Evolutionary conservation across 2,888 invertebrate genomes (phyloP).

Genomic region (Volucella inflata): DNA sequence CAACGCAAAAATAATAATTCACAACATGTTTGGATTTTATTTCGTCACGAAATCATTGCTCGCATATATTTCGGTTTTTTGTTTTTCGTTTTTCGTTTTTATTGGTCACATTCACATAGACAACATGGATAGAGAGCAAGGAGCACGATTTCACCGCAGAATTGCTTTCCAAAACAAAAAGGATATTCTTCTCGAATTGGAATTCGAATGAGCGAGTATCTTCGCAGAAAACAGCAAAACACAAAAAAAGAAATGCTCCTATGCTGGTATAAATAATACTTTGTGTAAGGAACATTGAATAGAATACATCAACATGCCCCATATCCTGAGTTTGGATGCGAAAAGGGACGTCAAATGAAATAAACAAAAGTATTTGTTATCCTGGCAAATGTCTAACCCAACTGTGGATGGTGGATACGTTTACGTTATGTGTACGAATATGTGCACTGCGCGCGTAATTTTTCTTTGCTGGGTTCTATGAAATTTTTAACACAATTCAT

Average conservation of each 20-base stretch:
- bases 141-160: neutral
- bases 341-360: constrained; percentile 58
- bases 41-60: constrained; percentile 74
- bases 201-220: constrained; percentile 41
- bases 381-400: constrained; percentile 7
- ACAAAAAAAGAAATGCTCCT: neutral
- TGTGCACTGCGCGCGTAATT: neutral
- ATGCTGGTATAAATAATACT: neutral
- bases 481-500: constrained; percentile 73
- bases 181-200: constrained; percentile 30
- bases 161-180: constrained; percentile 9
- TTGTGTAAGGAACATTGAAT: constrained; percentile 1
- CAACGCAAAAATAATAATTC: constrained; percentile 71
- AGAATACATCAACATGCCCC: constrained; percentile 62
- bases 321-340: constrained; percentile 9
- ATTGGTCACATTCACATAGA: constrained; percentile 47
- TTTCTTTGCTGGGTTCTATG: constrained; percentile 48
- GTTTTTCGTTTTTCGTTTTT: neutral
- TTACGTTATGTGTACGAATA: constrained; percentile 12
- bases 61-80: constrained; percentile 66
- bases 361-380: constrained; percentile 58
- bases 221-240: neutral
- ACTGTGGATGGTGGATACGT: neutral
- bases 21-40: constrained; percentile 75
- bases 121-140: constrained; percentile 7